Evolutionary conservation across 2,113 vertebrate species (phyloP).

Genomic region (Gopherus evgoodei): DNA sequence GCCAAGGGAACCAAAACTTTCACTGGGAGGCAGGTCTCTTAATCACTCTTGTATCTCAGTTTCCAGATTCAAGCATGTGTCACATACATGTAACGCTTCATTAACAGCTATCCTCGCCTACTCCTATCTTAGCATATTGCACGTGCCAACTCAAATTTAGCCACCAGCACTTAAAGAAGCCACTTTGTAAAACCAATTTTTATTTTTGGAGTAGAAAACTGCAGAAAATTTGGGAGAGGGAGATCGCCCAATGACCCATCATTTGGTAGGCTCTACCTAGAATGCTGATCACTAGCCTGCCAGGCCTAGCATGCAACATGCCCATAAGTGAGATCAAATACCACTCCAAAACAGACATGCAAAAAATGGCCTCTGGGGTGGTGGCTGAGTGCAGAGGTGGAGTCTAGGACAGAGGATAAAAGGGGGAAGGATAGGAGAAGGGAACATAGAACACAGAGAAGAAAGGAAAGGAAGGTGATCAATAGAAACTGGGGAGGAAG

Average conservation of each 20-base stretch:
- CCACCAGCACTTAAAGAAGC: background rate
- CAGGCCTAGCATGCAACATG: background rate
- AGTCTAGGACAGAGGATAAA: background rate
- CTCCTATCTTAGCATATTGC: constrained; percentile 13
- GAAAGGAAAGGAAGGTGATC: background rate
- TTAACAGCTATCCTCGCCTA: constrained; percentile 37
- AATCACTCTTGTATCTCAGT: background rate
- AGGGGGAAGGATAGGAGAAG: background rate
- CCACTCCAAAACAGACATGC: background rate
- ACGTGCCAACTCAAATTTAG: constrained; percentile 21
- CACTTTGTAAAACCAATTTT: background rate
- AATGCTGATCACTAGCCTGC: background rate
- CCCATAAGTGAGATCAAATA: background rate
- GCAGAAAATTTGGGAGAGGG: background rate
- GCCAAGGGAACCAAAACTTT: background rate
- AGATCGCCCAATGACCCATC: background rate
- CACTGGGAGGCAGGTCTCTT: background rate
- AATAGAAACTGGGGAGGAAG: background rate
- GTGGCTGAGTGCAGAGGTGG: background rate
- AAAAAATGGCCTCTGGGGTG: background rate
- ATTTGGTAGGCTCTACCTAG: constrained; percentile 15
- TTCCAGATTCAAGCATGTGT: constrained; percentile 25
- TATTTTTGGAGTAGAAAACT: constrained; percentile 19
- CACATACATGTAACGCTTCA: constrained; percentile 9
- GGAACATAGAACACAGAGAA: background rate